These are phyloP conservation scores for Theocolax elegans DNA, from an alignment of 1,140 invertebrate species.

Conservation along the genomic window DNA sequence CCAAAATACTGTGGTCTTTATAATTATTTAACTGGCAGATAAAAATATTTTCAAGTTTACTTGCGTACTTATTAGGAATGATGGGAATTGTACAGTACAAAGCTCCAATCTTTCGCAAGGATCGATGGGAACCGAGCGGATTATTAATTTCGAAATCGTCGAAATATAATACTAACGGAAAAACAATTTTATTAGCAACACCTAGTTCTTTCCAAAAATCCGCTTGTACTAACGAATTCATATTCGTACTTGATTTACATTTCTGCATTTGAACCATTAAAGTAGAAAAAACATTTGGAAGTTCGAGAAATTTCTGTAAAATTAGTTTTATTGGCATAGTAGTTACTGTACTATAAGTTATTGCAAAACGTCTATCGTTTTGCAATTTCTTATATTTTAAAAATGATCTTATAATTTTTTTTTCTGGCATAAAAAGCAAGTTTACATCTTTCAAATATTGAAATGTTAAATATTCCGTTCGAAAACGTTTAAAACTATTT, in stretches of 20 bases:
- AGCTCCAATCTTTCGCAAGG: constrained; percentile 35
- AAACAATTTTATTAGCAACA: constrained; percentile 24
- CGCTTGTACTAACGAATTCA: constrained; percentile 22
- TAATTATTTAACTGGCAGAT: constrained; percentile 34
- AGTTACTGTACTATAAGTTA: not conserved
- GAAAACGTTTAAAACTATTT: not conserved
- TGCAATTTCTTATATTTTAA: not conserved
- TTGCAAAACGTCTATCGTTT: not conserved
- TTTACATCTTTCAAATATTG: not conserved
- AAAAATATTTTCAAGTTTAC: constrained; percentile 42
- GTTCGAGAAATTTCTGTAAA: constrained; percentile 36
- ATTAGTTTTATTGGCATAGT: constrained; percentile 24
- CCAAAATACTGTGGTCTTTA: constrained; percentile 31
- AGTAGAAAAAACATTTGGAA: constrained; percentile 26
- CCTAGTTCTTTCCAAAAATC: constrained; percentile 25
- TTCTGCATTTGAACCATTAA: constrained; percentile 16
- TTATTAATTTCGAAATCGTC: constrained; percentile 41
- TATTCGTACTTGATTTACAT: not conserved
- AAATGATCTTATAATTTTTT: not conserved
- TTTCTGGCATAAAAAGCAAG: not conserved
- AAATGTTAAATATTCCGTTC: not conserved
- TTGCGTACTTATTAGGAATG: constrained; percentile 31
- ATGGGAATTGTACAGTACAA: constrained; percentile 29
- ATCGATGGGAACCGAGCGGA: constrained; percentile 38
- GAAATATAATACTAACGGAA: constrained; percentile 36